Evolutionary conservation across 2,888 invertebrate genomes (phyloP).

Genomic region (Amphimallon solstitiale): DNA sequence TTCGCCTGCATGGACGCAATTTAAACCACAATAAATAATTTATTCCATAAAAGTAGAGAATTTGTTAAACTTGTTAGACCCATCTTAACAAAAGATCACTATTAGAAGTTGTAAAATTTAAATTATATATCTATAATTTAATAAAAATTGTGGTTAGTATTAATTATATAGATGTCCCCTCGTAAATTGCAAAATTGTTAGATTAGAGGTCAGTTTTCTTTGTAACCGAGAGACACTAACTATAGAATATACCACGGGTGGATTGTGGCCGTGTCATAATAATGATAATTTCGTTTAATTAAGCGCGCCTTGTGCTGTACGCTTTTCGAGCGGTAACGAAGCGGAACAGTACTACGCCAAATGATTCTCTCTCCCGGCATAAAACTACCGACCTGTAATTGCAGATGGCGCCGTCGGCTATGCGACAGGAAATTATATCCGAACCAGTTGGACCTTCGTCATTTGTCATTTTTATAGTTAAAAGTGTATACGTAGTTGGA

Average conservation of each 20-base stretch:
- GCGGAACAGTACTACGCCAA: neutral
- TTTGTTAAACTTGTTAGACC: no score
- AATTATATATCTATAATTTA: no score
- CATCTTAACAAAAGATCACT: no score
- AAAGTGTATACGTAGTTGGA: no score
- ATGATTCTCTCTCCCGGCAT: neutral
- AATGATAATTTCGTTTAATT: conserved; percentile 13
- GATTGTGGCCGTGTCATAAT: neutral
- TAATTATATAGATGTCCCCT: no score
- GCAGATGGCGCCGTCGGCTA: neutral
- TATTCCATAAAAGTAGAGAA: no score
- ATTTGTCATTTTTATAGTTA: neutral
- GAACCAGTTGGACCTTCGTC: neutral
- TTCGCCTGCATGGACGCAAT: no score
- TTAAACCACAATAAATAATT: no score
- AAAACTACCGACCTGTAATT: neutral
- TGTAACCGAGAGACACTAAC: neutral
- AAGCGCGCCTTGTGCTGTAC: neutral
- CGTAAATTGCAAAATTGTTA: no score
- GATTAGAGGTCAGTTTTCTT: no score
- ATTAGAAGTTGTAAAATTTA: no score
- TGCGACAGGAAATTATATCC: neutral
- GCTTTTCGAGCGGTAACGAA: conserved; percentile 12
- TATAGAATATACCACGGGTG: neutral
- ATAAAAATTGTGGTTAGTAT: no score